These are phyloP conservation scores for Dinoponera quadriceps DNA, from an alignment of 1,140 invertebrate genomes.

Conservation along the genomic window DNA sequence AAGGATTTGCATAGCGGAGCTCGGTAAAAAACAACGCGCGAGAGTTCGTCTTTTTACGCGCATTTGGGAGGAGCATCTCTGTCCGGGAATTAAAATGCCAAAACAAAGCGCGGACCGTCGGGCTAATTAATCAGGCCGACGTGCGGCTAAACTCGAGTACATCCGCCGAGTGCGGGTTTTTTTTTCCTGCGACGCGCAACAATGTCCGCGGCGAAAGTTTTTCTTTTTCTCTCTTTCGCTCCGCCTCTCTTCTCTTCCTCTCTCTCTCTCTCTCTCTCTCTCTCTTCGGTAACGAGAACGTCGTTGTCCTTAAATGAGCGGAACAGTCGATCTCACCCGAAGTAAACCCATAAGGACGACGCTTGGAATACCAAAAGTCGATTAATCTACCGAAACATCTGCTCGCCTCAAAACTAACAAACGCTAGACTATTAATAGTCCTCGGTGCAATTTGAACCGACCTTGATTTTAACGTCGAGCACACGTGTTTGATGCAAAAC, in stretches of 20 bases:
- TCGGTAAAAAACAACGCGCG: not conserved
- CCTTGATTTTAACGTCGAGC: conserved; percentile 53
- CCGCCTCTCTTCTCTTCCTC: not conserved
- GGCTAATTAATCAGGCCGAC: conserved; percentile 14
- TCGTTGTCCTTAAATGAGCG: conserved; percentile 45
- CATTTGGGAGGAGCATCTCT: not conserved
- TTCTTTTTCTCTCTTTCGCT: not conserved
- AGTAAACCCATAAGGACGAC: conserved; percentile 2
- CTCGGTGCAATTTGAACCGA: conserved; percentile 30
- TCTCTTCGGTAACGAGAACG: not conserved
- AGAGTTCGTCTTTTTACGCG: not conserved
- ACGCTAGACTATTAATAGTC: conserved; percentile 47
- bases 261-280: not conserved
- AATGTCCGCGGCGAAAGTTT: not conserved
- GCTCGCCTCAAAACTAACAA: conserved; percentile 44
- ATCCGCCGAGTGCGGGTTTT: not conserved
- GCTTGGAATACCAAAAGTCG: conserved; percentile 42
- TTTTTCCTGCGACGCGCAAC: not conserved
- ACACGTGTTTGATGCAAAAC: conserved; percentile 2
- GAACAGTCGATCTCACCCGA: not conserved
- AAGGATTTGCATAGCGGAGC: conserved; percentile 24
- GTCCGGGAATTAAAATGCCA: not conserved
- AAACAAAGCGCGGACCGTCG: conserved; percentile 8
- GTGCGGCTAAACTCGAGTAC: not conserved
- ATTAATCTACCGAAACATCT: conserved; percentile 54